A percentile compares a stretch with the other conserved stretches of the same genome.
These are phyloP conservation scores for Meloidogyne hapla DNA, from an alignment of 1,140 invertebrate genomes.

Conservation along the genomic window DNA sequence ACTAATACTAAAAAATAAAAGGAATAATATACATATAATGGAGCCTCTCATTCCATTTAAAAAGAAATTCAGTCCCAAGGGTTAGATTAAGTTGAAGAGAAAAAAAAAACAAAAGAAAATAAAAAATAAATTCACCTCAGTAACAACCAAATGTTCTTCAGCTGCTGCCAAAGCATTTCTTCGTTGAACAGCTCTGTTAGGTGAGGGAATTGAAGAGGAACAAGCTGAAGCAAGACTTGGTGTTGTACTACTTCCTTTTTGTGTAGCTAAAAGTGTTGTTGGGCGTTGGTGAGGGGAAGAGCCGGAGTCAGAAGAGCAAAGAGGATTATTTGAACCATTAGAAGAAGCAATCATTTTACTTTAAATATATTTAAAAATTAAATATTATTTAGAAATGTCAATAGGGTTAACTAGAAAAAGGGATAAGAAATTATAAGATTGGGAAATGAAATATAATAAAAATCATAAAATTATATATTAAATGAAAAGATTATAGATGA, in stretches of 20 bases:
- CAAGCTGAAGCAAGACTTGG: neutral
- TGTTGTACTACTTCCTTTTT: neutral
- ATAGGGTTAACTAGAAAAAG: no score
- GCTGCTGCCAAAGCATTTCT: conserved; percentile 17
- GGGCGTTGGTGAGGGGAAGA: neutral
- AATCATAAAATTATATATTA: no score
- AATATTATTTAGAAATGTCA: no score
- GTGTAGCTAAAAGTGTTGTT: neutral
- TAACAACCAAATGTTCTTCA: neutral
- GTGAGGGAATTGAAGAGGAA: conserved; percentile 1
- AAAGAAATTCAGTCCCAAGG: neutral
- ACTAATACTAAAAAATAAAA: no score
- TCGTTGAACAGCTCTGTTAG: conserved; percentile 18
- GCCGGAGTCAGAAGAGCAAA: conserved; percentile 15
- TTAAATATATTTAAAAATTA: no score
- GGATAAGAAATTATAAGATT: no score
- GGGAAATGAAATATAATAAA: no score
- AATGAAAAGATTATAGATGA: no score
- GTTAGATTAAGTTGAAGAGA: conserved; percentile 4
- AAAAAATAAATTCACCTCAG: neutral
- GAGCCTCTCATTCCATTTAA: no score
- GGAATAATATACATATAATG: no score
- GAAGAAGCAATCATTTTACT: conserved; percentile 4
- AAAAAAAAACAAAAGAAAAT: neutral
- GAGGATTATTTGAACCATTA: conserved; percentile 9